Evolutionary conservation across 2,888 invertebrate species (phyloP), one percentile per base, ranked within the genome.

Genomic region (Drosophila rellima): DNA sequence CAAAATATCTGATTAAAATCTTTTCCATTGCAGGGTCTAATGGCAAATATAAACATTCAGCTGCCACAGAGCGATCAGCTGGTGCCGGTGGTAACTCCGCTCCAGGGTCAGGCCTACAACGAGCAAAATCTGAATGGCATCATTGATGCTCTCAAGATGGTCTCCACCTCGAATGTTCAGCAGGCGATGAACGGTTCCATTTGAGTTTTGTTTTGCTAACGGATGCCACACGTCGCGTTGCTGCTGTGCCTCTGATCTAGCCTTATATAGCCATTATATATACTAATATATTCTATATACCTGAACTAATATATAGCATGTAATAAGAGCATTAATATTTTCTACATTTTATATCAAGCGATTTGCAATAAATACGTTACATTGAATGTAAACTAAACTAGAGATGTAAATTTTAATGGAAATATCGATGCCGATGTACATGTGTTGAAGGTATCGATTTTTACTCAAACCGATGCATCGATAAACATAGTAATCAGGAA

Each of bases 161-260:
- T 91, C n/a, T 91, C 91, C 65, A 91, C 91, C n/a, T 91, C 92
- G 29, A 93, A 92, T 79, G 91, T 93, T 35, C 90, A 93, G 74
- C 92, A 92, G 78, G 92, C 92, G n/a, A 93, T 93, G 61, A 92
- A 92, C 70, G 91, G 92, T 35, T 88, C 92, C 26, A 70, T 78
- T 69, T 86, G 83, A 86, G 47, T 61, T 66, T 51, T 82, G 50
- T 37, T 69, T 51, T 69, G 66, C 40, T 73, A 7, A 18, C 44
- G 44, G 44, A 31, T 33, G 8, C 15, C 18, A n/a, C 13, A 18
- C n/a, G 26, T 37, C 29, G 5, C 35, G 37, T 11, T 40, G 4
- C 18, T 48, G 33, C 44, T 45, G 56, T 45, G 56, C 20, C 40
- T 42, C 47, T 29, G 57, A n/a, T 47, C 39, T 18, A 48, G 44